Base-by-base conservation (phyloP, 1,140 invertebrate species). In the Cataglyphis hispanica region DNA sequence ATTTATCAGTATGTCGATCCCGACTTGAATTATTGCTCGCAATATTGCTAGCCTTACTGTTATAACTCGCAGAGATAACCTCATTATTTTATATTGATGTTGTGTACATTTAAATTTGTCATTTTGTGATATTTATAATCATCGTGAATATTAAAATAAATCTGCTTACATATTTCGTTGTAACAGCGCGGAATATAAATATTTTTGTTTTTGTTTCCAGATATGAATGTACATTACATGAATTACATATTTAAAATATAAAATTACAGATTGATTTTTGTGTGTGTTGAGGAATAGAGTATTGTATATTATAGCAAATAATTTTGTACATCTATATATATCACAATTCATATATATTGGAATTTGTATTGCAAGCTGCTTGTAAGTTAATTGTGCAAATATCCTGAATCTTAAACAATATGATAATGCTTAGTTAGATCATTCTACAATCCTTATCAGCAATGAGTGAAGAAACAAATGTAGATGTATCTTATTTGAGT, bases 401-500 rank as follows among this genome's bases (percentile, higher is more conserved):
- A 56, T 72, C 31, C 43, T 63, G 11, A 40, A 40, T 16, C 37
- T 86, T 46, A 46, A 58, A 37, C 16, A 37, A 19, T 69, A 37
- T 72, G 46, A 43, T 43, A 63, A 58, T 67, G 0, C 3, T 31
- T 5, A 27, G 46, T 63, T 70, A 46, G 37, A 72, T 61, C 46
- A 27, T 10, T 69, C 11, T 53, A 56, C 16, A 58, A 72, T 61
- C 40, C 61, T 50, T 64, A 86, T 40, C 50, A 27, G n/a, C 43
- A 11, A 93, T 93, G 92, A 91, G 67, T 56, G 89, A 88, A 75
- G 84, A 92, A 77, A 67, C 40, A 16, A 76, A 80, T 53, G 64
- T 70, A 34, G 86, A 93, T 64, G 61, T 80, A 34, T 91, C 92
- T 4, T 93, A 92, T 67, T 63, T 92, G 75, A 92, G 88, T 70